phyloP scores from a whole-genome alignment of 2,888 invertebrate species.

The Anaspis maculata region DNA sequence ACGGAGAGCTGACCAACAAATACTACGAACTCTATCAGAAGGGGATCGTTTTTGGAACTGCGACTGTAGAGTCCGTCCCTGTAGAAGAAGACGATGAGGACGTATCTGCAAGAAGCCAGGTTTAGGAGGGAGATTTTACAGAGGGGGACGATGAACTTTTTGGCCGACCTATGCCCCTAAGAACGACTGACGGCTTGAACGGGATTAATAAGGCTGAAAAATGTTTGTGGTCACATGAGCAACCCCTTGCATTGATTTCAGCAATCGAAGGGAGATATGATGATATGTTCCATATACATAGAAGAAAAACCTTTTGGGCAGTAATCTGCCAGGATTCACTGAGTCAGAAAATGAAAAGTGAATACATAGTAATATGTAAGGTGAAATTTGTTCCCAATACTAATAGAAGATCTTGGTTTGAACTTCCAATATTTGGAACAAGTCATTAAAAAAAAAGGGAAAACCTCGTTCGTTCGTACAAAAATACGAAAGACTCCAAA shows the following conservation, averaged over 20 bases:
- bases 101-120: neutral
- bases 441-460: slow-evolving; percentile 3
- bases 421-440: neutral
- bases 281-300: neutral
- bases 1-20: too few species aligned
- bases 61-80: too few species aligned
- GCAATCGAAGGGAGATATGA: neutral
- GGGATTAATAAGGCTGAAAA: neutral
- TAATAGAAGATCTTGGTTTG: neutral
- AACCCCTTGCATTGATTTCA: neutral
- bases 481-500: slow-evolving; percentile 7
- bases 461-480: slow-evolving; percentile 5
- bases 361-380: too few species aligned
- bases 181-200: neutral
- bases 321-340: neutral
- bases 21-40: too few species aligned
- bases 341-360: too few species aligned
- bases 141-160: too few species aligned
- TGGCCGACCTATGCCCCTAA: neutral
- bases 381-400: too few species aligned
- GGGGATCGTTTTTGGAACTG: too few species aligned
- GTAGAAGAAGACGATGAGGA: too few species aligned
- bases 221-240: neutral
- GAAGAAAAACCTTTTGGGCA: neutral
- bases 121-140: neutral